Conservation (phyloP, 2,113 vertebrate genomes). For the Suricata suricatta region DNA sequence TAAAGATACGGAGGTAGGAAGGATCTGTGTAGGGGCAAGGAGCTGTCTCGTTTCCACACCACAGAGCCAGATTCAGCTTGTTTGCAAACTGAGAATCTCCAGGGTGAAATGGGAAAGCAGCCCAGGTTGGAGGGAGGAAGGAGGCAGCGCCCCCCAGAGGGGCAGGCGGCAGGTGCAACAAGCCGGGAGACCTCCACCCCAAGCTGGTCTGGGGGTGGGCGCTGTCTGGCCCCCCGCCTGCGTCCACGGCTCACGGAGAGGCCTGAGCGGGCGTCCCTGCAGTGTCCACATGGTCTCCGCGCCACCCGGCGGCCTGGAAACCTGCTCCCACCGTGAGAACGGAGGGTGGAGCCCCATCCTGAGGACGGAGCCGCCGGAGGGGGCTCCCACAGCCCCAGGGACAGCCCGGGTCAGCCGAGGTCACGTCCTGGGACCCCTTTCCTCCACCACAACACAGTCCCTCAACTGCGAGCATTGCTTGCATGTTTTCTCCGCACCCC, state of each 20-base stretch:
- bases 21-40: too few species aligned
- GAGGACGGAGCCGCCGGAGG: rapidly evolving
- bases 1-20: rapidly evolving
- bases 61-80: neutral
- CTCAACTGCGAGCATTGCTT: neutral
- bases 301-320: neutral
- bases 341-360: rapidly evolving
- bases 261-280: neutral
- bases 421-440: neutral
- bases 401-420: rapidly evolving
- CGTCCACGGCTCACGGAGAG: neutral
- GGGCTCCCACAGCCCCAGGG: neutral
- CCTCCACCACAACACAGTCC: neutral
- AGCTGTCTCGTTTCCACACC: rapidly evolving
- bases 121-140: neutral
- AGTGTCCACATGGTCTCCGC: neutral
- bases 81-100: neutral
- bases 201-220: neutral
- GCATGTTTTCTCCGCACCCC: too few species aligned
- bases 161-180: neutral
- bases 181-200: neutral
- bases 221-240: neutral
- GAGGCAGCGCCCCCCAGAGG: neutral
- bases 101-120: neutral
- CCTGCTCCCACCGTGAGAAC: neutral